phyloP scores from a whole-genome alignment of 2,113 vertebrate genomes.

The Sylvicapra grimmia region DNA sequence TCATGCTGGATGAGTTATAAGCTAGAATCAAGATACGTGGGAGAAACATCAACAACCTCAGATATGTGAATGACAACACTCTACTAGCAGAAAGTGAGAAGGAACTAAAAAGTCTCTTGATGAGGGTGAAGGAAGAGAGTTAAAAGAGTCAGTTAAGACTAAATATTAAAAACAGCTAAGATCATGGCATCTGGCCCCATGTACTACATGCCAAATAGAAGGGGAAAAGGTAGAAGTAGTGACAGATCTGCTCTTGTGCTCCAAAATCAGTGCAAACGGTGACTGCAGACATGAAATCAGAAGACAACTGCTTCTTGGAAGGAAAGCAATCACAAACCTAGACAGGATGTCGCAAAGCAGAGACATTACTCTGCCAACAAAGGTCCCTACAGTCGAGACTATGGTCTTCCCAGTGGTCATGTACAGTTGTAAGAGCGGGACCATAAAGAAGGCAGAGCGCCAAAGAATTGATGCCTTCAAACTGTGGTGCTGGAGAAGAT shows the following conservation, averaged over 20 bases:
- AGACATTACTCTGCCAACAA: background rate
- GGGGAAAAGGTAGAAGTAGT: background rate
- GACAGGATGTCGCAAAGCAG: background rate
- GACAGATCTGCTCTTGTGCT: background rate
- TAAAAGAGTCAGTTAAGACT: background rate
- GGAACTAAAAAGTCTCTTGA: background rate
- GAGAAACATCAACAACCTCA: background rate
- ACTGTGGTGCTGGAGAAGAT: background rate
- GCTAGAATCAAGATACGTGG: fast-evolving
- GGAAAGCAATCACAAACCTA: background rate
- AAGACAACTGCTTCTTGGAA: background rate
- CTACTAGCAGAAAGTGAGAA: background rate
- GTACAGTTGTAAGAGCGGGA: background rate
- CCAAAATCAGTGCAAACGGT: background rate
- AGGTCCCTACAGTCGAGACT: background rate
- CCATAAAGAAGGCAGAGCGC: fast-evolving
- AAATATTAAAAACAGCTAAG: background rate
- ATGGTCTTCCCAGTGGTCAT: background rate
- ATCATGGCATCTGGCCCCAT: background rate
- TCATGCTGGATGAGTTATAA: background rate
- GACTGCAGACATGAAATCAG: background rate
- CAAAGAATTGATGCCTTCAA: background rate
- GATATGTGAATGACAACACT: background rate
- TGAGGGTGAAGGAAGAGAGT: background rate
- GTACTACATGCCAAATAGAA: background rate